Conservation (phyloP, 2,888 invertebrate genomes). For the Diaphora mendica region DNA sequence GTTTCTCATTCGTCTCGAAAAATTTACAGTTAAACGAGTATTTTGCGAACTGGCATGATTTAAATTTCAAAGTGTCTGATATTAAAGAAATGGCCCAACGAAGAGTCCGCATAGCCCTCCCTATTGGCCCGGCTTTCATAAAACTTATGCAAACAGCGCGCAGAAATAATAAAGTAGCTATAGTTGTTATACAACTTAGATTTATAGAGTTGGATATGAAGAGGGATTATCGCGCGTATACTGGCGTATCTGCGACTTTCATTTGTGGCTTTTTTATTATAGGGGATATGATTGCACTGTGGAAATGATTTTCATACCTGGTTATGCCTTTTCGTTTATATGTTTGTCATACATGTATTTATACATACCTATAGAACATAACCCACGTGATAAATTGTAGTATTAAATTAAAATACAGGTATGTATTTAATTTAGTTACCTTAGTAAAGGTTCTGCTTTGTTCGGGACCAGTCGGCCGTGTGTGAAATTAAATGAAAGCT, state of each 20-base stretch:
- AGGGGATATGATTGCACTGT: neutral
- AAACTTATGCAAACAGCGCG: constrained; percentile 61
- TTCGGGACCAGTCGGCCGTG: too few species aligned
- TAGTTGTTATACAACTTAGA: constrained; percentile 41
- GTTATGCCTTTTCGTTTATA: neutral
- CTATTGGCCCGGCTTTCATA: constrained; percentile 52
- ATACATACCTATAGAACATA: too few species aligned
- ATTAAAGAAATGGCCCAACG: constrained; percentile 51
- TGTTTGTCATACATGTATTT: too few species aligned
- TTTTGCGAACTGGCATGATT: constrained; percentile 39
- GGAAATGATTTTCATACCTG: neutral
- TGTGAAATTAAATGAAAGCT: too few species aligned
- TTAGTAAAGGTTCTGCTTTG: too few species aligned
- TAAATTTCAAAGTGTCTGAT: constrained; percentile 54
- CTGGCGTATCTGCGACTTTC: constrained; percentile 1
- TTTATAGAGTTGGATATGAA: constrained; percentile 24
- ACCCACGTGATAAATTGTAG: too few species aligned
- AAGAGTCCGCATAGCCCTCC: constrained; percentile 35
- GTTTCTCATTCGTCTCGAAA: neutral
- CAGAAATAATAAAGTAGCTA: constrained; percentile 56
- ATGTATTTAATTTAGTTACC: too few species aligned
- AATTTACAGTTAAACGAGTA: constrained; percentile 16
- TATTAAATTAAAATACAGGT: too few species aligned
- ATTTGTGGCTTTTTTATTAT: neutral
- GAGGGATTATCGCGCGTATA: neutral